Evolutionary conservation across 2,888 invertebrate species (phyloP).

Genomic region (Branchellion lobata): DNA sequence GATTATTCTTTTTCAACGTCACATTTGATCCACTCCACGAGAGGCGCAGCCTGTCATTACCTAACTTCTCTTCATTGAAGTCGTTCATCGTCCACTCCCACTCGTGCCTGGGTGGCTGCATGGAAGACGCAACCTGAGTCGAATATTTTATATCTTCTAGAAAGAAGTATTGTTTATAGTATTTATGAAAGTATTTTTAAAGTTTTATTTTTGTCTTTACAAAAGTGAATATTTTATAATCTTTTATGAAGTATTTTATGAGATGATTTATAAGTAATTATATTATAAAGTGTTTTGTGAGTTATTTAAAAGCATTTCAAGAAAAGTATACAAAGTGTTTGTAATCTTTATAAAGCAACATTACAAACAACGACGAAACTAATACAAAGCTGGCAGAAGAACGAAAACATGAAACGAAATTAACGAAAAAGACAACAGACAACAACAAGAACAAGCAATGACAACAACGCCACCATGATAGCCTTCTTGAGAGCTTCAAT

Average conservation of each 20-base stretch:
- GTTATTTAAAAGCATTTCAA: too few species aligned
- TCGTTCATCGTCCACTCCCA: slow-evolving; percentile 12
- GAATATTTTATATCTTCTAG: not conserved
- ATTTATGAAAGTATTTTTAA: not conserved
- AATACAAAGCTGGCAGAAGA: too few species aligned
- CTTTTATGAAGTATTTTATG: too few species aligned
- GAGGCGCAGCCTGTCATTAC: too few species aligned
- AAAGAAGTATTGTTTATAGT: not conserved
- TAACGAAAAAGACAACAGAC: too few species aligned
- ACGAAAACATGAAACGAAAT: too few species aligned
- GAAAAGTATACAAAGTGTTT: too few species aligned
- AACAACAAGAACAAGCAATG: not conserved
- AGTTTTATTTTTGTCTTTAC: not conserved
- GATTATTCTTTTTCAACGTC: not conserved
- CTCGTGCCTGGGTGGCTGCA: not conserved
- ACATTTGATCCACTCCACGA: not conserved
- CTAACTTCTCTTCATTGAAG: not conserved
- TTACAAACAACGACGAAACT: too few species aligned
- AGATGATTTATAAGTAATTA: too few species aligned
- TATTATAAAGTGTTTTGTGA: too few species aligned
- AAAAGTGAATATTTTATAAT: too few species aligned
- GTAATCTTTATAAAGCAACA: too few species aligned
- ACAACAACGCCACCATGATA: not conserved
- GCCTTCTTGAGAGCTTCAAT: not conserved
- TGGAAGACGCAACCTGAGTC: not conserved